phyloP scores from a whole-genome alignment of 2,888 invertebrate genomes.

The Coecobrya sp. region DNA sequence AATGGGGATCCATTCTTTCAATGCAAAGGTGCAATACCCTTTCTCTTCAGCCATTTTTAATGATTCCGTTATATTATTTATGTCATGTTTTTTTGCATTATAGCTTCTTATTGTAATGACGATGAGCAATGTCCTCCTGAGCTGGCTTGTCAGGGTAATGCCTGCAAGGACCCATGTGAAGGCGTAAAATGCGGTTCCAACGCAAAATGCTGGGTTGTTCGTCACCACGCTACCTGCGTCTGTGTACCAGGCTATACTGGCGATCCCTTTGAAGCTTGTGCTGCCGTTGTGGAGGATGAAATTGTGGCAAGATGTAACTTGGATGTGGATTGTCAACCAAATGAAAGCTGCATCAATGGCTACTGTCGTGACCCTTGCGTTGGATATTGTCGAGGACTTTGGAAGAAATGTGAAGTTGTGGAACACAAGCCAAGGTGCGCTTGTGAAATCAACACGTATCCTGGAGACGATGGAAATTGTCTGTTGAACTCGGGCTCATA shows the following conservation, averaged over 20 bases:
- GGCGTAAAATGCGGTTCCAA: constrained; percentile 86
- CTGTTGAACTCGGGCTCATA: constrained; percentile 85
- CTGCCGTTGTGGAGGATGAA: constrained; percentile 86
- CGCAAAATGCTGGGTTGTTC: constrained; percentile 86
- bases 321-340: constrained; percentile 85
- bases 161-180: constrained; percentile 85
- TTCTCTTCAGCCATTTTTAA: not conserved
- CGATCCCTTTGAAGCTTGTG: constrained; percentile 86
- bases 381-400: constrained; percentile 85
- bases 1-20: constrained; percentile 86
- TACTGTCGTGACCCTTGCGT: constrained; percentile 86
- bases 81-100: too few relatives aligned
- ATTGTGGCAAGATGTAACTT: constrained; percentile 86
- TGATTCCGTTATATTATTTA: too few relatives aligned
- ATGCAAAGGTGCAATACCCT: constrained; percentile 83
- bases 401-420: constrained; percentile 86
- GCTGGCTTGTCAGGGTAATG: constrained; percentile 84
- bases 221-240: constrained; percentile 86
- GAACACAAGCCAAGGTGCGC: constrained; percentile 85
- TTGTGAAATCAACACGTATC: constrained; percentile 86
- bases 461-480: constrained; percentile 86
- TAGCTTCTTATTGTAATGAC: constrained; percentile 85
- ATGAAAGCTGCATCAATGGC: constrained; percentile 86
- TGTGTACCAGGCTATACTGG: constrained; percentile 86
- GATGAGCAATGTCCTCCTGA: constrained; percentile 86